A percentile compares a stretch with the other conserved stretches of the same genome.
phyloP scores from a whole-genome alignment of 2,113 vertebrate genomes.

The Muntiacus reevesi region DNA sequence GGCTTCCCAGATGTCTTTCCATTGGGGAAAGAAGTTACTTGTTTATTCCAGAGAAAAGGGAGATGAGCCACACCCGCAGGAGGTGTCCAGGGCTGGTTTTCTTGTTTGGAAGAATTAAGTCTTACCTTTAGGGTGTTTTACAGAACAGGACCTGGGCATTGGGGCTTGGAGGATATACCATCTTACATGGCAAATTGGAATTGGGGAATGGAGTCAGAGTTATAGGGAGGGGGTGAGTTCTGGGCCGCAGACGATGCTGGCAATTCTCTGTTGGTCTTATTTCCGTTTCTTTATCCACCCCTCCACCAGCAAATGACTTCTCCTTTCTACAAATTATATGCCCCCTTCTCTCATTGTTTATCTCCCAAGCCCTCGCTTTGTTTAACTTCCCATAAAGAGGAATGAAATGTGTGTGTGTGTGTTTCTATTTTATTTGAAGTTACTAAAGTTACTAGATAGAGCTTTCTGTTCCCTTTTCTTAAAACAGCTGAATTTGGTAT shows the following conservation, averaged over 20 bases:
- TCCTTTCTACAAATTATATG: neutral
- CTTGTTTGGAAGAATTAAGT: neutral
- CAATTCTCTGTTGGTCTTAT: neutral
- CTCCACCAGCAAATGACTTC: neutral
- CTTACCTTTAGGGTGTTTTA: neutral
- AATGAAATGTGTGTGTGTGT: neutral
- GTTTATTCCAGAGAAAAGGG: neutral
- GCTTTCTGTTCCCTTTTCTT: neutral
- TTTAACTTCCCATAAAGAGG: neutral
- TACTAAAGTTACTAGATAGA: neutral
- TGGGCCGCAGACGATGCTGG: too few species aligned
- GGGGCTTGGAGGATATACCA: neutral
- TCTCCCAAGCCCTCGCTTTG: neutral
- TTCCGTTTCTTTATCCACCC: neutral
- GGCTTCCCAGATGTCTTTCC: neutral
- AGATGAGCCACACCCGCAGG: neutral
- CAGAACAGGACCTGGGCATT: neutral
- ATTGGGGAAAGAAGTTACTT: neutral
- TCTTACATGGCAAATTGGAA: too few species aligned
- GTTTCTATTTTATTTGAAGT: neutral
- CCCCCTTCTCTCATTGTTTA: neutral
- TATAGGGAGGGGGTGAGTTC: rapidly evolving
- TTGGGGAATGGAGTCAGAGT: neutral
- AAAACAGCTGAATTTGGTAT: neutral
- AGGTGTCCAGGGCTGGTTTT: neutral